These are phyloP conservation scores for Leptobrachium ailaonicum DNA, from an alignment of 2,113 vertebrate species.

Conservation along the genomic window DNA sequence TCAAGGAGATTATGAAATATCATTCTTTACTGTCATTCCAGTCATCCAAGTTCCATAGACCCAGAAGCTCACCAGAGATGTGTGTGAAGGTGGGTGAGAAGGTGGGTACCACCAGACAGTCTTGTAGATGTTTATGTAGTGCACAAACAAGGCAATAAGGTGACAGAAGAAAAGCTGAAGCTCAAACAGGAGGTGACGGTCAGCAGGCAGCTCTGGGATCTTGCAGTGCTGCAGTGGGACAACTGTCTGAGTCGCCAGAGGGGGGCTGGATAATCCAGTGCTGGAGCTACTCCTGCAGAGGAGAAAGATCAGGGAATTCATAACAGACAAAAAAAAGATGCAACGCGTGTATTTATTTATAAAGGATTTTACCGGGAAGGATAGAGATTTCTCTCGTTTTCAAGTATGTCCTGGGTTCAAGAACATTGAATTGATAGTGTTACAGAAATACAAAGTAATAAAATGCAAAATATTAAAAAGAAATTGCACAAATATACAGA, in stretches of 20 bases:
- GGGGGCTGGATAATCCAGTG: conserved; percentile 90
- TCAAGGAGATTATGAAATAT: too few species aligned
- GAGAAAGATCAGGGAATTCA: background rate
- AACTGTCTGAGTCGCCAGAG: conserved; percentile 88
- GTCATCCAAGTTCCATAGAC: background rate
- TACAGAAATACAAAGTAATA: too few species aligned
- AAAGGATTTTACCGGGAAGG: too few species aligned
- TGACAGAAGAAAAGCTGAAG: conserved; percentile 96
- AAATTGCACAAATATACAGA: too few species aligned
- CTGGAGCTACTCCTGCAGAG: conserved; percentile 84
- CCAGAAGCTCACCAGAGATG: conserved; percentile 82
- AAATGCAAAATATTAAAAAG: too few species aligned
- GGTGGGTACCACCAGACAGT: conserved; percentile 98
- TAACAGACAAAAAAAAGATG: background rate
- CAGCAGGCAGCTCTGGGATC: conserved; percentile 90
- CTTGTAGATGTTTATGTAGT: conserved; percentile 99
- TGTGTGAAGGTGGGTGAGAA: conserved; percentile 91
- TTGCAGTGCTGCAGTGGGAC: conserved; percentile 93
- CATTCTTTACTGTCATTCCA: background rate
- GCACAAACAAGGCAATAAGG: conserved; percentile 91
- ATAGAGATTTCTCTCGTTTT: too few species aligned
- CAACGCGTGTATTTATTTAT: too few species aligned
- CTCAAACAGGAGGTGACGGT: conserved; percentile 89
- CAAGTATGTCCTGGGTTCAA: too few species aligned
- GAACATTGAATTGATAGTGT: too few species aligned